Evolutionary conservation across 2,888 invertebrate species (phyloP).

Genomic region (Eumacrocentrus americanus): DNA sequence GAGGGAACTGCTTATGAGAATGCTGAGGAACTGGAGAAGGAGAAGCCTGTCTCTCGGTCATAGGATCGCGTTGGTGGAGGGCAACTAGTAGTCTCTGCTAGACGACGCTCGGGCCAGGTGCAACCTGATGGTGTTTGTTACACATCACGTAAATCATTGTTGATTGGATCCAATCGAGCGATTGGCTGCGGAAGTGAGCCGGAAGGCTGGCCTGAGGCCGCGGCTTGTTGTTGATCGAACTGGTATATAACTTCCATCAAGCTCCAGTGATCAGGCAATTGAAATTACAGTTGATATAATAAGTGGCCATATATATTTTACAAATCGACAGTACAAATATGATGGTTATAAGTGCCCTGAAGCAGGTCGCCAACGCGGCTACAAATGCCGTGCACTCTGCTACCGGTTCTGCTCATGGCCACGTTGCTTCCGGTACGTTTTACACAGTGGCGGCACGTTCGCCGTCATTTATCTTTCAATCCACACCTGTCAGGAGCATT

Average conservation of each 20-base stretch:
- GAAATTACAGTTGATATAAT: constrained; percentile 2
- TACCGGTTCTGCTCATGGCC: constrained; percentile 43
- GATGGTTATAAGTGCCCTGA: constrained; percentile 57
- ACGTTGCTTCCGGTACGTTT: constrained; percentile 50
- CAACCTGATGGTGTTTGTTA: neutral
- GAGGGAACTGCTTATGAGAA: neutral
- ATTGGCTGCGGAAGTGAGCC: neutral
- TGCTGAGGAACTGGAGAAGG: constrained; percentile 8
- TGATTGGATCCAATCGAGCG: constrained; percentile 29
- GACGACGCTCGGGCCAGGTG: constrained; percentile 32
- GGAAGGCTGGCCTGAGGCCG: neutral
- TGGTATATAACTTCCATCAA: no score
- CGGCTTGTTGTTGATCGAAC: no score
- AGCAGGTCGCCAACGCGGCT: constrained; percentile 56
- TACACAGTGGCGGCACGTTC: constrained; percentile 20
- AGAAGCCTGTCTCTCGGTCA: constrained; percentile 35
- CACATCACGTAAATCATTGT: constrained; percentile 10
- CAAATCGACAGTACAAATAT: constrained; percentile 33
- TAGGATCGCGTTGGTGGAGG: constrained; percentile 14
- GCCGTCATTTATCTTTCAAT: constrained; percentile 15
- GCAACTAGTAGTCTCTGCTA: constrained; percentile 41
- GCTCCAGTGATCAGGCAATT: neutral
- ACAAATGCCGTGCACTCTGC: constrained; percentile 57
- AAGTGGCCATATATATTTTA: neutral
- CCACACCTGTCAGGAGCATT: constrained; percentile 18